Evolutionary conservation across 2,888 invertebrate genomes (phyloP), one percentile per base, ranked within the genome.

Genomic region (Malacosoma neustria): DNA sequence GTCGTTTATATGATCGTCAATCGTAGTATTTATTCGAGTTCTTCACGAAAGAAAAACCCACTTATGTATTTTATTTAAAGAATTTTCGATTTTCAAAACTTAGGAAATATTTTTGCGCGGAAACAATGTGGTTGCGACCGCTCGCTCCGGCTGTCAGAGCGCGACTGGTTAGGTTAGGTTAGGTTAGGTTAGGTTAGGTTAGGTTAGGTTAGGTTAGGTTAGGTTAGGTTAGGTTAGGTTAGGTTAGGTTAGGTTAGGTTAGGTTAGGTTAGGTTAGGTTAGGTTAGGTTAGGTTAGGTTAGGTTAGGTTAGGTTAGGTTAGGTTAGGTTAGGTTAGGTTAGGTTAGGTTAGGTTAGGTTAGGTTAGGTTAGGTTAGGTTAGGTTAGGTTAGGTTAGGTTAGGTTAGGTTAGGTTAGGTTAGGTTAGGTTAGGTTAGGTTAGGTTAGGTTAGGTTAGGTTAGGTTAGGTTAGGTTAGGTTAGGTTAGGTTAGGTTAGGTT

Each of bases 381-480:
- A 34, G 36, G 36, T 37, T 37, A 37, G 36, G 36, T 37, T 37
- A 38, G 35, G 37, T 36, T 38, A 36, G 38, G 37, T 37, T 37
- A 37, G 37, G 37, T 40, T 40, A 40, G 40, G 40, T 40, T 40
- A 40, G 40, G 40, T 40, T 40, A 40, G 40, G 40, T 40, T 40
- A 40, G 40, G 40, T 40, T 40, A 40, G 40, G 40, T 36, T 40
- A 40, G 40, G 42, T 42, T 42, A 43, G 40, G 45, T 45, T 45
- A 40, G 40, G 43, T 45, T 43, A 45, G 43, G 40, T 43, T 43
- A 41, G 40, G 42, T 42, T 42, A 42, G 39, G 39, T 39, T 39
- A 39, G 39, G 37, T 40, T 40, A 40, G 40, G 40, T 42, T 42
- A 42, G 40, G 37, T 42, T 42, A 42, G 40, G 40, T 42, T 42